phyloP scores from a whole-genome alignment of 1,140 invertebrate genomes.

The Lerema accius region DNA sequence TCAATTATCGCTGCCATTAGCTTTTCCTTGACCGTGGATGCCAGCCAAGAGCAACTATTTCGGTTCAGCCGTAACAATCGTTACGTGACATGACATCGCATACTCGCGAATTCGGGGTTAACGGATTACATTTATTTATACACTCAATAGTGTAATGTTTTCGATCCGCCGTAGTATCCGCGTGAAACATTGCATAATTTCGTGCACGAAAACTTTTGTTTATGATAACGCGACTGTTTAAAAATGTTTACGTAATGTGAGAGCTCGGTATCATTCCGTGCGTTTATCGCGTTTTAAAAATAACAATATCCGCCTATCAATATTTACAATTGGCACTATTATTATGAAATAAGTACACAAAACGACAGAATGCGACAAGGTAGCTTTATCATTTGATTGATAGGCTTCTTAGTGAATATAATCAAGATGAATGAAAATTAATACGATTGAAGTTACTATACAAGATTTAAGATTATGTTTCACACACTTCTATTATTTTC shows the following conservation, averaged over 20 bases:
- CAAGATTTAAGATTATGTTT: no score
- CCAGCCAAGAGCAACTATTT: slow-evolving; percentile 62
- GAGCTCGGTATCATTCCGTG: not conserved
- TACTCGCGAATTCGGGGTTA: slow-evolving; percentile 25
- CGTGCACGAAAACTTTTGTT: not conserved
- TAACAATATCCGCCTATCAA: not conserved
- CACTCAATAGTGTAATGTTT: not conserved
- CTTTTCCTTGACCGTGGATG: slow-evolving; percentile 56
- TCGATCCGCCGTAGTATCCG: not conserved
- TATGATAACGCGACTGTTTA: not conserved
- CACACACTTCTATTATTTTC: no score
- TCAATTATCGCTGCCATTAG: slow-evolving; percentile 48
- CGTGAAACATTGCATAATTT: not conserved
- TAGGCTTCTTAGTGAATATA: no score
- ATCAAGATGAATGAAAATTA: no score
- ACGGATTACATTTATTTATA: slow-evolving; percentile 11
- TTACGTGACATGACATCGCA: slow-evolving; percentile 28
- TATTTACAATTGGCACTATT: not conserved
- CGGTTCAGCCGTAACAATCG: slow-evolving; percentile 36
- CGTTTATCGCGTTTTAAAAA: not conserved
- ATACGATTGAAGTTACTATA: not conserved
- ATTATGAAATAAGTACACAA: not conserved
- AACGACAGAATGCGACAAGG: not conserved
- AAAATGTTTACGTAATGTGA: no score
- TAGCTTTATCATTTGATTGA: no score